Conservation (phyloP, 2,888 invertebrate species). For the Andrena dorsata region DNA sequence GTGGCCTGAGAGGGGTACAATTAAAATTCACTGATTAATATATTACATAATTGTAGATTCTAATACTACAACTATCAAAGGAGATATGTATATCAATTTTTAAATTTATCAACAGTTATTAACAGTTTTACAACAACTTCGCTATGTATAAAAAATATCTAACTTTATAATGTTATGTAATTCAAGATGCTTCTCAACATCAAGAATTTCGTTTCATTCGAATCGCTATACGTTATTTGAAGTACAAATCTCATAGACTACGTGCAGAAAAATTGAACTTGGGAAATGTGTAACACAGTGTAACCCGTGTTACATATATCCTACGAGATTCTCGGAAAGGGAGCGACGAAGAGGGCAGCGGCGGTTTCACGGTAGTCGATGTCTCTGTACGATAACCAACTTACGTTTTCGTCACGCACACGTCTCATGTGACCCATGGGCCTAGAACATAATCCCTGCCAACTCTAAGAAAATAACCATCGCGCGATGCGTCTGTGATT, state of each 20-base stretch:
- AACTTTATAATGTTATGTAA: neutral
- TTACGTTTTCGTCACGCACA: conserved; percentile 72
- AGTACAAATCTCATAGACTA: neutral
- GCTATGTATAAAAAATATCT: no score
- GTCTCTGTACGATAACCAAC: conserved; percentile 70
- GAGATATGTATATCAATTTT: no score
- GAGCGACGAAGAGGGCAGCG: conserved; percentile 40
- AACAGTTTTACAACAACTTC: no score
- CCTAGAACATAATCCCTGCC: conserved; percentile 68
- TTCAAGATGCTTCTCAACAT: neutral
- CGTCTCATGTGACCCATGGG: conserved; percentile 73
- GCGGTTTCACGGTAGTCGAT: conserved; percentile 68
- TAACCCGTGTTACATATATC: neutral
- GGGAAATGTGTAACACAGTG: conserved; percentile 25
- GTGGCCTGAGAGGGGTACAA: no score
- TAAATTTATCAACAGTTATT: no score
- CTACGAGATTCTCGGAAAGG: conserved; percentile 58
- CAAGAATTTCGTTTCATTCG: neutral
- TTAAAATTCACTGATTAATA: no score
- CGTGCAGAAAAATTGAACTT: conserved; percentile 14
- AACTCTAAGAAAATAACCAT: conserved; percentile 64
- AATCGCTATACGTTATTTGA: conserved; percentile 7
- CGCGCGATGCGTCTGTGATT: conserved; percentile 51
- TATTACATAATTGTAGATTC: no score
- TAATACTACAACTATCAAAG: no score